A percentile compares a stretch with the other conserved stretches of the same genome.
These are phyloP conservation scores for Brachionus sp. DNA, from an alignment of 1,140 invertebrate genomes.

Conservation along the genomic window DNA sequence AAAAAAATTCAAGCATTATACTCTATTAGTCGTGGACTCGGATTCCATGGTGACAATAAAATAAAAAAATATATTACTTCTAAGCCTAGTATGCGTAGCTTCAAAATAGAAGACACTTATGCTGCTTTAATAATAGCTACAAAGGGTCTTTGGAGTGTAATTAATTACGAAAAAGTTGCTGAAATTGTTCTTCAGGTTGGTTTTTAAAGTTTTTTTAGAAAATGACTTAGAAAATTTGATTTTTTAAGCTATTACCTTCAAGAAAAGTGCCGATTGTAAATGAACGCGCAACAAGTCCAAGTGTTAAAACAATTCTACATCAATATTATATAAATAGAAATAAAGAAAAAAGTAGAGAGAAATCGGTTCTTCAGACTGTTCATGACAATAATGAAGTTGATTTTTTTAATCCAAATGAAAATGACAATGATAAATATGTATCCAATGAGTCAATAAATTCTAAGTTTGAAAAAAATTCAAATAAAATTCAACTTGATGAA, in stretches of 20 bases:
- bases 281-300: slow-evolving; percentile 26
- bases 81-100: background rate
- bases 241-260: background rate
- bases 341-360: slow-evolving; percentile 32
- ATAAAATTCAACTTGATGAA: background rate
- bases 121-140: slow-evolving; percentile 21
- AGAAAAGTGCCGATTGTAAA: slow-evolving; percentile 4
- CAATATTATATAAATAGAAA: slow-evolving; percentile 27
- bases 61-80: slow-evolving; percentile 10
- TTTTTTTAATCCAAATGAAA: background rate
- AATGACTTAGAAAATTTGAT: background rate
- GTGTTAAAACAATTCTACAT: slow-evolving; percentile 35
- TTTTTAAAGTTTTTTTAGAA: background rate
- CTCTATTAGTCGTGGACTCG: slow-evolving; percentile 41
- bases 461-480: background rate
- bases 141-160: slow-evolving; percentile 19
- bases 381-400: slow-evolving; percentile 29
- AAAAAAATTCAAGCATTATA: slow-evolving; percentile 29
- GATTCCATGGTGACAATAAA: slow-evolving; percentile 39
- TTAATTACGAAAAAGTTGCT: slow-evolving; percentile 29
- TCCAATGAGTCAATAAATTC: slow-evolving; percentile 6
- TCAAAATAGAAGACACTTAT: slow-evolving; percentile 19
- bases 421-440: background rate
- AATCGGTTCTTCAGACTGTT: slow-evolving; percentile 22
- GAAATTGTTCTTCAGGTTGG: slow-evolving; percentile 43